A percentile compares a stretch with the other conserved stretches of the same genome.
Conservation (phyloP, 2,888 invertebrate genomes). For the Acleris laterana region DNA sequence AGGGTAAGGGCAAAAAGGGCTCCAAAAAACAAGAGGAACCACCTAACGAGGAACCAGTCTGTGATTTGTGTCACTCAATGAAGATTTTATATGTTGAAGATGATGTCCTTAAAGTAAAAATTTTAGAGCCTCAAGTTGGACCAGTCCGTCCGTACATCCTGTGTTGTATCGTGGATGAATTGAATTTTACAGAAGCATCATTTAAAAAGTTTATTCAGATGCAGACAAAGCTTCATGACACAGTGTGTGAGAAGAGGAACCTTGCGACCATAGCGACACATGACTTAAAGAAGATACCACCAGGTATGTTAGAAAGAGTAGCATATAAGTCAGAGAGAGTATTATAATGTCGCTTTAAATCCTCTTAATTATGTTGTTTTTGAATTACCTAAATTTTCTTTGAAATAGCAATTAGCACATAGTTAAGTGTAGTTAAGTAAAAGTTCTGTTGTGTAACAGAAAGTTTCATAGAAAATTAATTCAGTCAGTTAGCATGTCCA, state of each 20-base stretch:
- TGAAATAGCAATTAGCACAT: too few species aligned
- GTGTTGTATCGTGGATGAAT: slow-evolving; percentile 88
- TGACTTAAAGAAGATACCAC: slow-evolving; percentile 86
- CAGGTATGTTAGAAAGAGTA: slow-evolving; percentile 64
- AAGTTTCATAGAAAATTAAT: too few species aligned
- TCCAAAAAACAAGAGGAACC: slow-evolving; percentile 68
- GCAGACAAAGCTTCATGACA: slow-evolving; percentile 91
- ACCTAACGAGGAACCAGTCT: slow-evolving; percentile 54
- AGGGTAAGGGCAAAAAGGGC: slow-evolving; percentile 68
- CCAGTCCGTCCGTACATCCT: slow-evolving; percentile 88
- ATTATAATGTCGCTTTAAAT: not conserved
- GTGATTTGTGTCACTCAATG: slow-evolving; percentile 67
- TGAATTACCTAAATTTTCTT: too few species aligned
- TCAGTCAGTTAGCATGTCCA: too few species aligned
- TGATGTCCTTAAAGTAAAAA: slow-evolving; percentile 75
- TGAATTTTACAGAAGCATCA: slow-evolving; percentile 85
- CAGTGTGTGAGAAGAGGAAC: slow-evolving; percentile 90
- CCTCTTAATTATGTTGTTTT: too few species aligned
- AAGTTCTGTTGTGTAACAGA: too few species aligned
- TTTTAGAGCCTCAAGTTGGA: slow-evolving; percentile 83
- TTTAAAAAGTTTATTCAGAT: slow-evolving; percentile 91
- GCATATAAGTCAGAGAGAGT: not conserved
- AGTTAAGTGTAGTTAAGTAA: too few species aligned
- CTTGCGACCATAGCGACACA: slow-evolving; percentile 93
- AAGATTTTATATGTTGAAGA: slow-evolving; percentile 80